Percentiles rank a stretch among this genome's conserved stretches.
Conservation (phyloP, 2,888 invertebrate genomes). For the Pachycephus smyrnensis region DNA sequence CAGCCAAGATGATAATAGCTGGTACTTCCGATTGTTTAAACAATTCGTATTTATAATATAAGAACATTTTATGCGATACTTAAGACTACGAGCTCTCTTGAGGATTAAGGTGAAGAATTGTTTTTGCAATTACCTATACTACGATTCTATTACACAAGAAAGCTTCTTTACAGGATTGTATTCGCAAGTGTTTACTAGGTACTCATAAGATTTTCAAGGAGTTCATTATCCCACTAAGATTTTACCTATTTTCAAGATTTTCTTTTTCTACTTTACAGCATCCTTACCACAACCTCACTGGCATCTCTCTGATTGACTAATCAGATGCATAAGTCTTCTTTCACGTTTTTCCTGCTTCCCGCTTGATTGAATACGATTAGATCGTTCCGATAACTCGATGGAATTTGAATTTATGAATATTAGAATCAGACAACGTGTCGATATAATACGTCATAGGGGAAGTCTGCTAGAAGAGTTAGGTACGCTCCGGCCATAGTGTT, state of each 20-base stretch:
- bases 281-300: constrained; percentile 9
- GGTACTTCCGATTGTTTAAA: not conserved
- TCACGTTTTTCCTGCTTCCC: constrained; percentile 29
- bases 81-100: not conserved
- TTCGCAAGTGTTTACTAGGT: too few species aligned
- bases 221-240: constrained; percentile 9
- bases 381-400: constrained; percentile 36
- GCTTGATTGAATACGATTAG: constrained; percentile 44
- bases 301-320: constrained; percentile 39
- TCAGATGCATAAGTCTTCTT: constrained; percentile 34
- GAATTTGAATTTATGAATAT: constrained; percentile 43
- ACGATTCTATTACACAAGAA: not conserved
- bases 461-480: not conserved
- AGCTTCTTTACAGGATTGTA: not conserved
- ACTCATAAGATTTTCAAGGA: constrained; percentile 35
- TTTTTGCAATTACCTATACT: not conserved
- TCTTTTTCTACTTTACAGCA: not conserved
- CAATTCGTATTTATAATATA: not conserved
- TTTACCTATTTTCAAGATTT: not conserved
- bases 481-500: not conserved
- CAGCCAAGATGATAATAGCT: not conserved
- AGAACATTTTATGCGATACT: not conserved
- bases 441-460: constrained; percentile 7
- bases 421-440: constrained; percentile 29
- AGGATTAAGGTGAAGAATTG: not conserved